phyloP scores from a whole-genome alignment of 2,797 vertebrate species.

The Squalus acanthias region DNA sequence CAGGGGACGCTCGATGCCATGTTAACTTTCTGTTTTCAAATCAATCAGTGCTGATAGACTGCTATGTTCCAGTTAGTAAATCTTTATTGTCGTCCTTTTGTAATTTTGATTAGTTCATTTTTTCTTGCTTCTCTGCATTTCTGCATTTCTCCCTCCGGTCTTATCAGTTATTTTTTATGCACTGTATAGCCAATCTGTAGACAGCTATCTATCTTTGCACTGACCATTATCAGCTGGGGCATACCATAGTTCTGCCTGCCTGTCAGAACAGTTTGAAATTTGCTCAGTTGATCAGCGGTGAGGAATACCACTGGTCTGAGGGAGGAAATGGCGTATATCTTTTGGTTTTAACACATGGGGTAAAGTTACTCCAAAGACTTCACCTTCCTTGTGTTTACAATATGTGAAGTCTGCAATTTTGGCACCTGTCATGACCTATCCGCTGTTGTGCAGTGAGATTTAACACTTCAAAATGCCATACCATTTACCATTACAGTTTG shows the following conservation, averaged over 20 bases:
- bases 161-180: neutral
- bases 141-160: neutral
- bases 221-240: neutral
- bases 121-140: neutral
- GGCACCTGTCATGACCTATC: neutral
- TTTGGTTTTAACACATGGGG: conserved; percentile 9
- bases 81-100: neutral
- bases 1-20: neutral
- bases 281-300: neutral
- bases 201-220: neutral
- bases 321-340: neutral
- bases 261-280: neutral
- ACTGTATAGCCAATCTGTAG: neutral
- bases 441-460: neutral
- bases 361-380: neutral
- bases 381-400: neutral
- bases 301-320: too few species aligned
- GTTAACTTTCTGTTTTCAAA: neutral
- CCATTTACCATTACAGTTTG: neutral
- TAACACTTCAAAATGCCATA: neutral
- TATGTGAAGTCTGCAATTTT: neutral
- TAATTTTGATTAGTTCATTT: neutral
- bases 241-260: neutral
- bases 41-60: neutral
- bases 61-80: neutral